Conservation (phyloP, 2,113 vertebrate genomes). For the Columba livia region DNA sequence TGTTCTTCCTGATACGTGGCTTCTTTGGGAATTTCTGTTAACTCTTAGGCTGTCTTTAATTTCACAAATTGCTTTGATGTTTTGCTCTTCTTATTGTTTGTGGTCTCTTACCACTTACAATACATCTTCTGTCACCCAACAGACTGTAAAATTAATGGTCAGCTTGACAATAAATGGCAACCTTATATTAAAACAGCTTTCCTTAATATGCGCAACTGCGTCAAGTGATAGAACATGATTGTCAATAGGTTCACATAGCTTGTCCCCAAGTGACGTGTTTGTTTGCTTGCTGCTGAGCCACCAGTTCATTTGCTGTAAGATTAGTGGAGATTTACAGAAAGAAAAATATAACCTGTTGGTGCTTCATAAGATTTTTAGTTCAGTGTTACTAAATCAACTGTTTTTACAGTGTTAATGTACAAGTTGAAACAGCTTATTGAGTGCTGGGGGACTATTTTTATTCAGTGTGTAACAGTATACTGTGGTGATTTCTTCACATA, state of each 20-base stretch:
- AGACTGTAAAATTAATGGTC: not conserved
- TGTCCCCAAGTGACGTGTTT: not conserved
- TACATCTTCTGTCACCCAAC: not conserved
- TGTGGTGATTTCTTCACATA: not conserved
- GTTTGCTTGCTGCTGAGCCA: conserved; percentile 14
- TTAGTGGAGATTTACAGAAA: conserved; percentile 16
- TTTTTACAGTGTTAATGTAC: not conserved
- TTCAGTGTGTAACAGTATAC: not conserved
- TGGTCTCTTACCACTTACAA: not conserved
- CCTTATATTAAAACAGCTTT: not conserved
- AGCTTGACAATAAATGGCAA: not conserved
- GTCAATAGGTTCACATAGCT: not conserved
- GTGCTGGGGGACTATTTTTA: not conserved
- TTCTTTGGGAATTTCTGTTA: not conserved
- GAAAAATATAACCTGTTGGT: not conserved
- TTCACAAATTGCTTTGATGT: not conserved
- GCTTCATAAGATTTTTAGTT: not conserved
- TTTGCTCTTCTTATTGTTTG: not conserved
- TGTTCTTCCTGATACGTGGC: not conserved
- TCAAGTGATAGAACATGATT: not conserved
- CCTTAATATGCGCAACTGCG: not conserved
- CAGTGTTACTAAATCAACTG: not conserved
- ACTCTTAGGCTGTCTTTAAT: not conserved
- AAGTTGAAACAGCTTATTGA: not conserved
- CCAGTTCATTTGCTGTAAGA: not conserved